phyloP scores from a whole-genome alignment of 2,113 vertebrate genomes.

The Chloropsis hardwickii region DNA sequence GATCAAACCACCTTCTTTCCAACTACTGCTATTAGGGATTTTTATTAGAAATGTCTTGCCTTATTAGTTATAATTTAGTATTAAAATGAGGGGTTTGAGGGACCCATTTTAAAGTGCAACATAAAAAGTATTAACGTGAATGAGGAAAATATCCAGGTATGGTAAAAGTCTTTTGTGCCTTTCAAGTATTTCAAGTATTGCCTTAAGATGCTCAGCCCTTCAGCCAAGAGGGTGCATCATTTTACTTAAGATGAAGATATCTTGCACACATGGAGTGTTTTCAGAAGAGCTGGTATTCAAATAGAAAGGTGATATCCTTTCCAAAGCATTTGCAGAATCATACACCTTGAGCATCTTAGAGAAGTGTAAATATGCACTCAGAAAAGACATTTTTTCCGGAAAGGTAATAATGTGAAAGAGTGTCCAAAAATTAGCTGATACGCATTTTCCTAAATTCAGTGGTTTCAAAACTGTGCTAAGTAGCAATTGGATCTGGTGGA shows the following conservation, averaged over 20 bases:
- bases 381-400: neutral
- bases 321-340: neutral
- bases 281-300: neutral
- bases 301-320: neutral
- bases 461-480: neutral
- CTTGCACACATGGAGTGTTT: neutral
- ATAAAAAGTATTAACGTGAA: neutral
- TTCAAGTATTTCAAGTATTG: neutral
- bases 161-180: neutral
- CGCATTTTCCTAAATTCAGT: neutral
- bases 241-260: neutral
- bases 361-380: neutral
- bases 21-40: neutral
- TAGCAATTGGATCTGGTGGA: neutral
- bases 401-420: neutral
- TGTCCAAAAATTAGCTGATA: neutral
- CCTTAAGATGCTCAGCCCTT: neutral
- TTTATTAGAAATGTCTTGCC: constrained; percentile 25
- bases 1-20: constrained; percentile 15
- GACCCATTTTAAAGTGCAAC: neutral
- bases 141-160: neutral
- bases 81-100: neutral
- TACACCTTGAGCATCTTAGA: neutral
- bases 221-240: neutral
- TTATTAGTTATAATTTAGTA: constrained; percentile 20